Conservation (phyloP, 2,113 vertebrate species). For the Neomonachus schauinslandi region DNA sequence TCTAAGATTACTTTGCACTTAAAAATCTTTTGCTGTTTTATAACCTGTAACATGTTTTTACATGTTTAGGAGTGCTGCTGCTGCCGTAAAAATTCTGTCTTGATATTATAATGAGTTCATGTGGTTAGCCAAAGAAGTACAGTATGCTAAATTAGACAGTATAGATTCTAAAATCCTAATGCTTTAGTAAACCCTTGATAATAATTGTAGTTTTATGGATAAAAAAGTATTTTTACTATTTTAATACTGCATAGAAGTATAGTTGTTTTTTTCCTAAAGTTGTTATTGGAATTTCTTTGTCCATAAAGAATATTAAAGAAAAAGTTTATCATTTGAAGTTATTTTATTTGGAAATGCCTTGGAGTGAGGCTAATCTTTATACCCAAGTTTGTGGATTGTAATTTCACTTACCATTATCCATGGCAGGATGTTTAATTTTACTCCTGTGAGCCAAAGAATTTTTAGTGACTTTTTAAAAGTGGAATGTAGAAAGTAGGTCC, state of each 20-base stretch:
- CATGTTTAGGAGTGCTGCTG: constrained; percentile 79
- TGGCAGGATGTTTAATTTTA: constrained; percentile 60
- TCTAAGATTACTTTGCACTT: constrained; percentile 73
- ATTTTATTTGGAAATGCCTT: constrained; percentile 61
- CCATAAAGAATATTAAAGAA: constrained; percentile 66
- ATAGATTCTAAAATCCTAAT: constrained; percentile 68
- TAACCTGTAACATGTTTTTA: constrained; percentile 82
- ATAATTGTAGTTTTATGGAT: constrained; percentile 69
- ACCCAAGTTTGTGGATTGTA: constrained; percentile 39
- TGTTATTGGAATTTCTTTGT: constrained; percentile 69
- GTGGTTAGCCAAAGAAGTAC: constrained; percentile 73
- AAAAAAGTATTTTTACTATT: constrained; percentile 60
- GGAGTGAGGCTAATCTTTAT: constrained; percentile 57
- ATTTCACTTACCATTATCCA: constrained; percentile 52
- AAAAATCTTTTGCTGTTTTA: constrained; percentile 79
- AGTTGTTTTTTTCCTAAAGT: constrained; percentile 22
- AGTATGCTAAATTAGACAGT: constrained; percentile 70
- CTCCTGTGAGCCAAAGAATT: constrained; percentile 65
- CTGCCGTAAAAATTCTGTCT: constrained; percentile 62
- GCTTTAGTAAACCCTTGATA: constrained; percentile 69
- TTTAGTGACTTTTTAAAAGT: constrained; percentile 64
- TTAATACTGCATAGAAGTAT: not conserved
- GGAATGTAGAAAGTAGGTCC: constrained; percentile 55
- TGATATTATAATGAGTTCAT: constrained; percentile 73
- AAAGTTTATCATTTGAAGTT: constrained; percentile 68